Evolutionary conservation across 2,888 invertebrate species (phyloP), one percentile per base, ranked within the genome.

Genomic region (Ophion slaviceki): DNA sequence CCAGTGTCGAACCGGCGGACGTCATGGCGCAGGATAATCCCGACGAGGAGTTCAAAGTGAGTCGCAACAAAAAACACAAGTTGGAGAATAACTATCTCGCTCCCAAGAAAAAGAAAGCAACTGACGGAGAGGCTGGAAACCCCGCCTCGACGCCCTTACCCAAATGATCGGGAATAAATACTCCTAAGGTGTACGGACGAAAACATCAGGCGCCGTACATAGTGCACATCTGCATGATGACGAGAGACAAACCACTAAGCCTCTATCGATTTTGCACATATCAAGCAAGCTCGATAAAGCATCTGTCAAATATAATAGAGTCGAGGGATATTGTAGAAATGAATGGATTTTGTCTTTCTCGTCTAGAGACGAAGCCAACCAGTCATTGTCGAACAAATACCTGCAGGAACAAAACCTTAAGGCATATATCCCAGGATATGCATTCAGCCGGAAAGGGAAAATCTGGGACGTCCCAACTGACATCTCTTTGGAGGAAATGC

Each of bases 261-360:
- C 68, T 11, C 2, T 40, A n/a, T 68, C 81, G 4, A 81, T 81
- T 5, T 40, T 81, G 3, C 45, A 45, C 6, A 11, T 76, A 7
- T 76, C 82, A 7, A 62, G 68, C 17, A 71, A 70, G n/a, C 10
- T 83, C 45, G 67, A 79, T 8, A 80, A 83, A 45, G 6, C 24
- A 6, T 70, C 62, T 11, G 20, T 74, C 1, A 79, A 83, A 32
- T 61, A 83, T 11, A 47, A 57, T 0, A 17, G 62, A 11, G 74
- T 83, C 14, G 75, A 79, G 17, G 11, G 28, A 8, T 67, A 83
- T n/a, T 61, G 79, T 7, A 53, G 62, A 45, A 79, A 79, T 17
- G 74, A 74, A 10, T 62, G 61, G 45, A 40, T 59, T 14, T 45
- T 77, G 17, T 28, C 45, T 6, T 70, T 85, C 14, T 62, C 45